phyloP scores from a whole-genome alignment of 2,888 invertebrate genomes.

The Eristalis arbustorum region DNA sequence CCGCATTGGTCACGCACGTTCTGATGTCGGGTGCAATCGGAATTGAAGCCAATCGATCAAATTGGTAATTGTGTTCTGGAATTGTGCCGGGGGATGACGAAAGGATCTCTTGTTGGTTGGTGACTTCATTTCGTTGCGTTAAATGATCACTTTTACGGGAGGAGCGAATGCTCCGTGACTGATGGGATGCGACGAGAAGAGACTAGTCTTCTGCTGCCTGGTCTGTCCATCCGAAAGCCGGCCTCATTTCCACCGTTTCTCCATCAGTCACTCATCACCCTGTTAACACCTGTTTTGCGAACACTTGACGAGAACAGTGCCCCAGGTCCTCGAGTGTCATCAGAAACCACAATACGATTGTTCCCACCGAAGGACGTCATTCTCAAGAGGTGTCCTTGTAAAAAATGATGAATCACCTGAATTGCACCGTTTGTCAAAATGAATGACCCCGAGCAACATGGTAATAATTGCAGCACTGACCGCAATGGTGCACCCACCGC shows the following conservation, averaged over 20 bases:
- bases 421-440: slow-evolving; percentile 75
- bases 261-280: not conserved
- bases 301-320: not conserved
- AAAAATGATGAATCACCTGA: slow-evolving; percentile 71
- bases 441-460: slow-evolving; percentile 55
- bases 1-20: slow-evolving; percentile 60
- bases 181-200: not conserved
- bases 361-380: slow-evolving; percentile 2
- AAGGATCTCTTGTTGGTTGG: not conserved
- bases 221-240: too few relatives aligned
- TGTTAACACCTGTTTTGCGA: not conserved
- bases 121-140: not conserved
- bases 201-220: too few relatives aligned
- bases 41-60: slow-evolving; percentile 55
- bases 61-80: slow-evolving; percentile 42
- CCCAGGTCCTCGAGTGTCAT: not conserved
- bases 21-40: slow-evolving; percentile 30
- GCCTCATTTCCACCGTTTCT: too few relatives aligned
- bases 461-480: slow-evolving; percentile 70
- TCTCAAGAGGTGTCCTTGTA: slow-evolving; percentile 59
- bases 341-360: not conserved
- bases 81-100: not conserved
- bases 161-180: not conserved
- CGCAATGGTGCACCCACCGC: slow-evolving; percentile 67
- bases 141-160: not conserved